Evolutionary conservation across 1,140 invertebrate species (phyloP), one percentile per base, ranked within the genome.

Genomic region (Popillia japonica): DNA sequence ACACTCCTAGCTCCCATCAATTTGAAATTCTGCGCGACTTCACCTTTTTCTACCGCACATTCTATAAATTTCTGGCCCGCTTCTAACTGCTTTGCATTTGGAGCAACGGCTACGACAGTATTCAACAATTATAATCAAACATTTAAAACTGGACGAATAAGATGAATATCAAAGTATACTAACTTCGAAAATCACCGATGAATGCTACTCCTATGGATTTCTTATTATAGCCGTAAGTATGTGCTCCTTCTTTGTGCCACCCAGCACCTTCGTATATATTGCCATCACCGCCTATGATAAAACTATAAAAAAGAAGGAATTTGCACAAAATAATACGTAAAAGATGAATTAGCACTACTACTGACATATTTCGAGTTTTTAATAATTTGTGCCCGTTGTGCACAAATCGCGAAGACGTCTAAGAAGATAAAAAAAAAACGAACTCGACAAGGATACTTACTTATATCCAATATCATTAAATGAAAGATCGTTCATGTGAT

Each of bases 251-350:
- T 2, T 77, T 78, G 17, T 88, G 86, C 90, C 91, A 93, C n/a
- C 90, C 91, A 61, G 91, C 86, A 3, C 90, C 93, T 84, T 90
- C 90, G 85, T 93, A 94, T 0, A 90, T 90, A 2, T 89, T 88
- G 0, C 93, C 92, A 83, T 94, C 93, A 17, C 92, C 92, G 0
- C 93, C 94, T 8, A 95, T 88, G 4, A 95, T 83, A 83, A 95
- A 96, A 82, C 92, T 95, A 81, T 7, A 87, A 84, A 10, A 7
- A 76, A 77, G n/a, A 79, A 81, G 78, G 61, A 10, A 2, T 48
- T 48, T 17, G 10, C 8, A 48, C n/a, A 7, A 17, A 17, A 17
- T 48, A 48, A 14, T 48, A 48, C 44, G n/a, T n/a, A n/a, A n/a
- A n/a, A n/a, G n/a, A n/a, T n/a, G n/a, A n/a, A n/a, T n/a, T n/a